These are phyloP conservation scores for Synergus umbraculus DNA, from an alignment of 2,888 invertebrate species.

Conservation along the genomic window DNA sequence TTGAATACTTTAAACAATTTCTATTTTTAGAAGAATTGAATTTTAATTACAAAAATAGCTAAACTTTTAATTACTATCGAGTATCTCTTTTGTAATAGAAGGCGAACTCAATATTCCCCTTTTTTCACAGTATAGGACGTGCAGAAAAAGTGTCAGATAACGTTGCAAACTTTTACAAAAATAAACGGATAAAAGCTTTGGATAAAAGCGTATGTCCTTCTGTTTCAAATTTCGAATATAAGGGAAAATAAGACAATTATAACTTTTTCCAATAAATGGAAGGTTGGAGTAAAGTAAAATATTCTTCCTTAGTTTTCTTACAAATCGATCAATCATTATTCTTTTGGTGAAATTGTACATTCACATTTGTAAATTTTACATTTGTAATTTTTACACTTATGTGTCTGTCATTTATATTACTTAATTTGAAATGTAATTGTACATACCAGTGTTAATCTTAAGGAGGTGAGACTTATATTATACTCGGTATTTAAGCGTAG, in stretches of 20 bases:
- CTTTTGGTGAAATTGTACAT: no score
- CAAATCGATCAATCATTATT: no score
- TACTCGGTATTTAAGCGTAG: conserved; percentile 44
- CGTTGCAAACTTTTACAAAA: not conserved
- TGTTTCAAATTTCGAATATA: not conserved
- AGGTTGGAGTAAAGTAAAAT: no score
- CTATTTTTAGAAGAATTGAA: no score
- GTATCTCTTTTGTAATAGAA: not conserved
- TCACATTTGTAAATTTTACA: no score
- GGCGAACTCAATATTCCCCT: not conserved
- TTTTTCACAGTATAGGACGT: not conserved
- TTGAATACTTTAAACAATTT: no score
- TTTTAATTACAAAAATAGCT: no score
- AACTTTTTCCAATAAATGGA: no score
- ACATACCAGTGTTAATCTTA: not conserved
- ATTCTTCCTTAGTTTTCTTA: no score
- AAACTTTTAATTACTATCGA: no score
- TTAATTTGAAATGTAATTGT: not conserved
- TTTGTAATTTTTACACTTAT: no score
- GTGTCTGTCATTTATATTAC: no score
- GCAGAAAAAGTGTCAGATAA: not conserved
- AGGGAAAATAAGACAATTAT: not conserved
- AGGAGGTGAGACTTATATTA: conserved; percentile 1
- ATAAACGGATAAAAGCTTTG: not conserved
- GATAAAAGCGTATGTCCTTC: not conserved